Percentiles rank a stretch among this genome's conserved stretches.
Evolutionary conservation across 2,888 invertebrate genomes (phyloP).

Genomic region (Odontothrips loti): DNA sequence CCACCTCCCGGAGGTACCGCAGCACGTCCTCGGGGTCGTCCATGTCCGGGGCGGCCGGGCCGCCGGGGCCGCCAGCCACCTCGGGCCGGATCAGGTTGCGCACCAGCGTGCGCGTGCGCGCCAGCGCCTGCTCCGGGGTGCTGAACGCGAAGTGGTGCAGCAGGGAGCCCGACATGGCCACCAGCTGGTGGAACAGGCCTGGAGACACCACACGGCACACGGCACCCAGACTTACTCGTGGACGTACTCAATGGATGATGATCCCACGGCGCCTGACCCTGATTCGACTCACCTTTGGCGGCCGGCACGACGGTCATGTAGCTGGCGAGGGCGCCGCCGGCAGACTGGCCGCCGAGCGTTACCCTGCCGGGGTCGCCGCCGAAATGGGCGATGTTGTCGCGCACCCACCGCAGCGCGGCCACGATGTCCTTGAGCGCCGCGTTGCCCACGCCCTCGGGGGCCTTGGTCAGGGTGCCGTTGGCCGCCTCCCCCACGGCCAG

Average conservation of each 20-base stretch:
- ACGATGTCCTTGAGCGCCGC: neutral
- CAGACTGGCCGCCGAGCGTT: neutral
- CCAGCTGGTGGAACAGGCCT: neutral
- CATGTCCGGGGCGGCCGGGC: neutral
- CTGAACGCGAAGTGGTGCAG: constrained; percentile 17
- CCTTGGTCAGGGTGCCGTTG: neutral
- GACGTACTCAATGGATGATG: too few relatives aligned
- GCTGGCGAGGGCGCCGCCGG: constrained; percentile 3
- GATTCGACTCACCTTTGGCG: neutral
- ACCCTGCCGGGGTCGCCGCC: constrained; percentile 17
- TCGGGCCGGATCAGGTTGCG: neutral
- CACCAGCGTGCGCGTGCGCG: neutral
- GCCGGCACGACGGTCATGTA: constrained; percentile 11
- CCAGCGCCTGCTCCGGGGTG: constrained; percentile 1
- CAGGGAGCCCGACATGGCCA: neutral
- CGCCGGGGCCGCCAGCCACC: neutral
- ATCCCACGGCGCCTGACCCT: too few relatives aligned
- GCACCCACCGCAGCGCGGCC: constrained; percentile 7
- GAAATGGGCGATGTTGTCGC: neutral
- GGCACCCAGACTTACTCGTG: too few relatives aligned
- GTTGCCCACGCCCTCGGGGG: neutral
- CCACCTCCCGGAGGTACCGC: neutral
- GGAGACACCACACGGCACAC: neutral
- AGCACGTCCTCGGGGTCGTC: neutral
- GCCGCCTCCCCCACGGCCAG: neutral